Percentiles rank a stretch among this genome's conserved stretches.
Evolutionary conservation across 23 tunicate genomes (phyloP).

Genomic region (Clavelina lepadiformis): DNA sequence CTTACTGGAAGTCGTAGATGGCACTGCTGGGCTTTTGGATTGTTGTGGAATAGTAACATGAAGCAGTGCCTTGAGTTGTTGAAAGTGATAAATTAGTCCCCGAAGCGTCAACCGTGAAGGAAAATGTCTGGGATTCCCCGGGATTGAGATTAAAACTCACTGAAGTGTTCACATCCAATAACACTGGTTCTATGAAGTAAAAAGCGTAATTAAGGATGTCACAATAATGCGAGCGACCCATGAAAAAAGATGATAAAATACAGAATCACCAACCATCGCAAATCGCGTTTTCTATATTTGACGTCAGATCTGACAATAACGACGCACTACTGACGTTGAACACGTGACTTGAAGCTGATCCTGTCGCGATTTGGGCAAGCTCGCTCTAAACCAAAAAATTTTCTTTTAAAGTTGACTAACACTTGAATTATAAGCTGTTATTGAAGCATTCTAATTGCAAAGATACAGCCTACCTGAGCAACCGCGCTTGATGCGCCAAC

Average conservation of each 20-base stretch:
- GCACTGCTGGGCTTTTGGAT: slow-evolving; percentile 25
- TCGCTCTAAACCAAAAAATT: no score
- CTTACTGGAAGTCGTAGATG: slow-evolving; percentile 25
- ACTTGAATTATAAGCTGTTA: no score
- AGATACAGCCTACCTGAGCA: slow-evolving; percentile 11
- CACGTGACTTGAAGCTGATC: not conserved
- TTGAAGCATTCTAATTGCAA: no score
- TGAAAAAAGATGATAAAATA: no score
- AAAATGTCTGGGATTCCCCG: slow-evolving; percentile 25
- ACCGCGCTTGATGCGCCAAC: slow-evolving; percentile 9
- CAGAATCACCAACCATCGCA: slow-evolving; percentile 2
- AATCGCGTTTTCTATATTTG: not conserved
- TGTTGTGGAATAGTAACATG: slow-evolving; percentile 29
- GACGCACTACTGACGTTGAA: not conserved
- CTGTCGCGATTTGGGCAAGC: no score
- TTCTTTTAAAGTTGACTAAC: no score
- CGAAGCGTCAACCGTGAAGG: not conserved
- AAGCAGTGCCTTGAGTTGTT: slow-evolving; percentile 36
- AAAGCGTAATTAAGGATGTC: not conserved
- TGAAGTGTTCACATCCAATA: not conserved
- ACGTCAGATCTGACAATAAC: not conserved
- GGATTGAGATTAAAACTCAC: slow-evolving; percentile 18
- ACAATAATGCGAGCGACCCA: no score
- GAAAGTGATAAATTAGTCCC: slow-evolving; percentile 8
- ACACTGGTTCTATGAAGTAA: slow-evolving; percentile 19